phyloP scores from a whole-genome alignment of 2,888 invertebrate genomes.

The Crematogaster levior region DNA sequence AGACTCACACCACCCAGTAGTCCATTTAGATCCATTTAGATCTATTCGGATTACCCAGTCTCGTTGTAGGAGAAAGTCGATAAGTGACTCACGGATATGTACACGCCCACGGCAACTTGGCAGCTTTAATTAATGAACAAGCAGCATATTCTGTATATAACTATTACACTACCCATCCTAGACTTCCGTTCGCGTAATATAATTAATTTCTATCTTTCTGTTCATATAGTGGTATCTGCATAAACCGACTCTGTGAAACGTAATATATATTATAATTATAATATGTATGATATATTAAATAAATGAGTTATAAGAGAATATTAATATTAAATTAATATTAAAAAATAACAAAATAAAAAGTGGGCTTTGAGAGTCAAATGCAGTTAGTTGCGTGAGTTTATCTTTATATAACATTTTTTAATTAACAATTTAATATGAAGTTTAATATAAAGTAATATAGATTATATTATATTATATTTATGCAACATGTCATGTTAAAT shows the following conservation, averaged over 20 bases:
- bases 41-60: constrained; percentile 52
- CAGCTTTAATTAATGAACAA: constrained; percentile 50
- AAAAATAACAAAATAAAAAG: too few species aligned
- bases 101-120: constrained; percentile 65
- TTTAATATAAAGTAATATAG: too few species aligned
- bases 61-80: constrained; percentile 77
- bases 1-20: constrained; percentile 60
- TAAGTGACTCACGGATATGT: constrained; percentile 77
- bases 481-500: too few species aligned
- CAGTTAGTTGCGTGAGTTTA: too few species aligned
- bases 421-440: too few species aligned
- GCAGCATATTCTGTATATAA: neutral
- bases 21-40: constrained; percentile 55
- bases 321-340: too few species aligned
- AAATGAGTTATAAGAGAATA: too few species aligned
- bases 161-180: neutral
- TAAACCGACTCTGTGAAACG: neutral
- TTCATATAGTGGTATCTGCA: neutral
- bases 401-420: too few species aligned
- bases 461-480: too few species aligned
- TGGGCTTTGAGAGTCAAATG: too few species aligned
- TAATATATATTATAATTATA: too few species aligned
- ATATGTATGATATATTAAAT: too few species aligned
- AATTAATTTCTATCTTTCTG: constrained; percentile 16
- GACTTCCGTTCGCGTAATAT: neutral